Percentiles rank a stretch among this genome's conserved stretches.
These are phyloP conservation scores for Syngnathoides biaculeatus DNA, from an alignment of 2,113 vertebrate species.

Conservation along the genomic window DNA sequence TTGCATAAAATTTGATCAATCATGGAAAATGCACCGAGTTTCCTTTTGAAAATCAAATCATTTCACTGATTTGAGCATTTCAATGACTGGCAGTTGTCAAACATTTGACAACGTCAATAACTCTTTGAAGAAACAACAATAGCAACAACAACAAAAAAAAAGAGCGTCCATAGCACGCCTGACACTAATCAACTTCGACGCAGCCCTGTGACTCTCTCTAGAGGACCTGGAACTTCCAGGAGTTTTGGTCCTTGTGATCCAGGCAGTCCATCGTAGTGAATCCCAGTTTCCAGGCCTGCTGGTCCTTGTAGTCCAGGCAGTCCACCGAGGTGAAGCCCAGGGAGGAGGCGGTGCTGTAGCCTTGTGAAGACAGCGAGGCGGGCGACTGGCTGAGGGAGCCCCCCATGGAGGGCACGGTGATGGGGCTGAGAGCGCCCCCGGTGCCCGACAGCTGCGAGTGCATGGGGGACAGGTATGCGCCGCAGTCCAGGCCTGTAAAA, in stretches of 20 bases:
- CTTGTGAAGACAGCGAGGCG: slow-evolving; percentile 76
- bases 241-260: slow-evolving; percentile 84
- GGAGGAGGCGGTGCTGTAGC: slow-evolving; percentile 74
- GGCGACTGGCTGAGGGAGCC: slow-evolving; percentile 80
- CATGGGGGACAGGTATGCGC: slow-evolving; percentile 84
- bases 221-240: slow-evolving; percentile 87
- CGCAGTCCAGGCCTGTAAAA: slow-evolving; percentile 81
- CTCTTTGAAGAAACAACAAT: too few species aligned
- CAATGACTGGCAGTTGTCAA: too few species aligned
- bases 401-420: slow-evolving; percentile 77
- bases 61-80: too few species aligned
- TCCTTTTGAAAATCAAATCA: too few species aligned
- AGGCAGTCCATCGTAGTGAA: slow-evolving; percentile 83
- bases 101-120: too few species aligned
- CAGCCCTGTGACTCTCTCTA: slow-evolving; percentile 41
- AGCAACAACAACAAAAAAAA: too few species aligned
- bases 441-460: slow-evolving; percentile 78
- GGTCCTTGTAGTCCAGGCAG: slow-evolving; percentile 86
- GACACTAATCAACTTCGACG: slow-evolving; percentile 23
- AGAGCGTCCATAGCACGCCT: slow-evolving; percentile 19
- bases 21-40: too few species aligned
- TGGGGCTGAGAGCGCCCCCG: slow-evolving; percentile 77
- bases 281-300: slow-evolving; percentile 81
- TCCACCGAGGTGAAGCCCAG: slow-evolving; percentile 80
- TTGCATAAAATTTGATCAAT: too few species aligned